Evolutionary conservation across 2,113 vertebrate species (phyloP).

Genomic region (Sterna hirundo): DNA sequence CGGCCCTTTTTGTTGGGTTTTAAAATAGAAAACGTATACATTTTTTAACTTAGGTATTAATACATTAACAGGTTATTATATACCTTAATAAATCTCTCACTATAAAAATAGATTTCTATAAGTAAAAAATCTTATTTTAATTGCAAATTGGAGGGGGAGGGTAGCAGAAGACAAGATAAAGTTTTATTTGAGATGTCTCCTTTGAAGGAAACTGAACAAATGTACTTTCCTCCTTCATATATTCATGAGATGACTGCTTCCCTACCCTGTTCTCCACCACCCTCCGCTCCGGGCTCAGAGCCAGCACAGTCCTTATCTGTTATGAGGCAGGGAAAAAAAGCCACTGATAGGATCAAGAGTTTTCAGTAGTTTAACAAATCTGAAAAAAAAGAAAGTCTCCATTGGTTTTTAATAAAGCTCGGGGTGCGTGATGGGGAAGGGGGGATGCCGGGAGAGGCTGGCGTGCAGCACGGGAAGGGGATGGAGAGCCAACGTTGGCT

Average conservation of each 20-base stretch:
- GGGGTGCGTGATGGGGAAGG: background rate
- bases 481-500: accelerated
- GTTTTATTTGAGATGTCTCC: constrained; percentile 31
- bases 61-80: background rate
- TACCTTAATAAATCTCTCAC: background rate
- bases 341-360: constrained; percentile 25
- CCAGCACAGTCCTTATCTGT: constrained; percentile 53
- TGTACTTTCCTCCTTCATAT: constrained; percentile 52
- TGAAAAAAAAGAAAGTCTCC: background rate
- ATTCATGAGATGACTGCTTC: constrained; percentile 42
- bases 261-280: background rate
- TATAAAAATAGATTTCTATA: constrained; percentile 44
- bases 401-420: background rate
- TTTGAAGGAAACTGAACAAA: constrained; percentile 50
- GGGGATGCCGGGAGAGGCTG: background rate
- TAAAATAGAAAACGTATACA: background rate
- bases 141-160: constrained; percentile 21
- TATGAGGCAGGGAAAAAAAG: background rate
- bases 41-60: background rate
- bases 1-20: background rate
- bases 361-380: constrained; percentile 29
- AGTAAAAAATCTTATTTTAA: constrained; percentile 31
- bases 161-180: background rate
- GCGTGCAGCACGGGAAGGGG: accelerated
- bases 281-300: constrained; percentile 26